Percentiles rank a stretch among this genome's conserved stretches.
phyloP scores from a whole-genome alignment of 1,140 invertebrate species.

The Vollenhovia emeryi region DNA sequence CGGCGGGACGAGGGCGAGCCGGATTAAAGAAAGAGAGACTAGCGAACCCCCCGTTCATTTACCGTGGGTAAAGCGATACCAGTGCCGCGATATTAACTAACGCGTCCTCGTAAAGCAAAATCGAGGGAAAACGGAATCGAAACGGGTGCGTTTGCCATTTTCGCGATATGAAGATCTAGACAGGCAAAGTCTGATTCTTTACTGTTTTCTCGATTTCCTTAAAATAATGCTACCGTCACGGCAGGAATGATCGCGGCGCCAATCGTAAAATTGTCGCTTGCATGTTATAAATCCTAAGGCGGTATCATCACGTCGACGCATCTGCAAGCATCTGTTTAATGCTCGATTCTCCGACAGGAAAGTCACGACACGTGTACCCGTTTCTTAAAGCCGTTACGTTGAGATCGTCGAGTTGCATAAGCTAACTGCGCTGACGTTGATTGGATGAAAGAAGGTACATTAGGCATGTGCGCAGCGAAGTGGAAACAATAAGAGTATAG shows the following conservation, averaged over 20 bases:
- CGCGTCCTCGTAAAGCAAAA: conserved; percentile 52
- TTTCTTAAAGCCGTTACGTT: conserved; percentile 55
- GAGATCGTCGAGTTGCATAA: conserved; percentile 51
- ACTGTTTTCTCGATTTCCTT: neutral
- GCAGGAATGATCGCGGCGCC: conserved; percentile 12
- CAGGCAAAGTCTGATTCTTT: neutral
- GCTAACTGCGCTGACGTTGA: conserved; percentile 51
- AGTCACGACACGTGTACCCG: conserved; percentile 50
- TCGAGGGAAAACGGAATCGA: neutral
- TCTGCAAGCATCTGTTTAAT: conserved; percentile 55
- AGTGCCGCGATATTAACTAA: conserved; percentile 70
- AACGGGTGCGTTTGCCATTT: neutral
- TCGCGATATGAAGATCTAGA: neutral
- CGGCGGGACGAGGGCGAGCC: conserved; percentile 54
- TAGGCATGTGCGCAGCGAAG: conserved; percentile 27
- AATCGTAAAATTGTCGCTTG: conserved; percentile 34
- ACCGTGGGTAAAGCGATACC: conserved; percentile 68
- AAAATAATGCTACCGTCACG: neutral
- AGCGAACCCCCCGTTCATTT: conserved; percentile 36
- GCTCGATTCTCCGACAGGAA: conserved; percentile 39
- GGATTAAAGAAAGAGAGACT: conserved; percentile 67
- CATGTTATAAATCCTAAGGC: conserved; percentile 17
- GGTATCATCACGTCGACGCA: conserved; percentile 38
- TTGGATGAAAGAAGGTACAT: conserved; percentile 47
- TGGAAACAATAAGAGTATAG: conserved; percentile 27